Evolutionary conservation across 1,140 invertebrate species (phyloP).

Genomic region (Agraylea sexmaculata): DNA sequence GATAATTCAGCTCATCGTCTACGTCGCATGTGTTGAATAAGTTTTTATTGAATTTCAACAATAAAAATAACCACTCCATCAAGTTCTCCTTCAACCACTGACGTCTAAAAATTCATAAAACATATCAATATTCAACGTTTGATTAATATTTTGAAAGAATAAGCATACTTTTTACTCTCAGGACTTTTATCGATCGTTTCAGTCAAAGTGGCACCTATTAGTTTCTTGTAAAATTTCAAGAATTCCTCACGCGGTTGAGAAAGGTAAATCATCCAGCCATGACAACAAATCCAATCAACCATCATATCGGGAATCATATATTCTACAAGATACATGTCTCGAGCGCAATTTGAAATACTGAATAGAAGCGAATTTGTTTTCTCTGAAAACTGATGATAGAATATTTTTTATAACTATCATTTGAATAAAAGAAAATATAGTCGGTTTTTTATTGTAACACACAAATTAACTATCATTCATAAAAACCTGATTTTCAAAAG

Average conservation of each 20-base stretch:
- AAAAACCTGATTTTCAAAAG: no score
- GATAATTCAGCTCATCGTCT: conserved; percentile 3
- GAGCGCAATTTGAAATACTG: conserved; percentile 8
- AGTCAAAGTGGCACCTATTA: conserved; percentile 12
- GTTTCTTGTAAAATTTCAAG: conserved; percentile 14
- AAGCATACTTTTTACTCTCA: conserved; percentile 15
- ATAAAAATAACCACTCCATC: conserved; percentile 11
- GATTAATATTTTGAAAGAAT: not conserved
- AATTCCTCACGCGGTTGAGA: conserved; percentile 9
- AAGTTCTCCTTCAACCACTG: conserved; percentile 15
- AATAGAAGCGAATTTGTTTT: conserved; percentile 14
- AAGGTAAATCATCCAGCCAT: conserved; percentile 18
- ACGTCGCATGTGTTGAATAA: not conserved
- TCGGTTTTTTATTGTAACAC: no score
- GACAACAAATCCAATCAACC: conserved; percentile 18
- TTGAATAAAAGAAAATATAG: no score
- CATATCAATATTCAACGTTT: conserved; percentile 1
- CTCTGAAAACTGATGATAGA: conserved; percentile 15
- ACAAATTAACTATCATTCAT: no score
- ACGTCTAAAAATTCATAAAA: conserved; percentile 10
- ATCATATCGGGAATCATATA: conserved; percentile 12
- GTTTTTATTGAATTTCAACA: conserved; percentile 3
- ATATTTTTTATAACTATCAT: not conserved
- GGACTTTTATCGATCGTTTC: conserved; percentile 12
- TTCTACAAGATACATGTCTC: conserved; percentile 14